phyloP scores from a whole-genome alignment of 2,797 vertebrate species.

The Cossypha polioptera region DNA sequence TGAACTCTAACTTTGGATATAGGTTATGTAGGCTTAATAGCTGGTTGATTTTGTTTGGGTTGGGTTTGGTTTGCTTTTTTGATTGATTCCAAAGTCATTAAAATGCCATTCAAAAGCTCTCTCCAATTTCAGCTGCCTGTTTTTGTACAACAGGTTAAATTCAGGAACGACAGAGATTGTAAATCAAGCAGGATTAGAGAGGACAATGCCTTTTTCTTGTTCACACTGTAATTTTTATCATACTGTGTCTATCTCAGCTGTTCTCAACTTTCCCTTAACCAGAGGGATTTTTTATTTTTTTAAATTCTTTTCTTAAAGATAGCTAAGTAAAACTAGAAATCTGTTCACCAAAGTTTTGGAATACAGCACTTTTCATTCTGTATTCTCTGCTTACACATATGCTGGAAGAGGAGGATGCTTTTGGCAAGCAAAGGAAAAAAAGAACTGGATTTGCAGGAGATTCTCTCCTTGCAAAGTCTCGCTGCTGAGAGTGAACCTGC shows the following conservation, averaged over 20 bases:
- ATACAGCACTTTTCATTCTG: not conserved
- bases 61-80: not conserved
- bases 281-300: not conserved
- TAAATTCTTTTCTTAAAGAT: not conserved
- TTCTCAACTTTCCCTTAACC: not conserved
- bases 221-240: not conserved
- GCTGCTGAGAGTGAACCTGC: not conserved
- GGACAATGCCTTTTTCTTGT: not conserved
- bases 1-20: not conserved
- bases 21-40: not conserved
- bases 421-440: not conserved
- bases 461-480: not conserved
- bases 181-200: not conserved
- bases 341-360: not conserved
- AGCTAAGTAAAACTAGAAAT: not conserved
- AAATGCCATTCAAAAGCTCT: not conserved
- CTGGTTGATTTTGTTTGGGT: not conserved
- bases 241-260: not conserved
- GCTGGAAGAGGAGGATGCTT: not conserved
- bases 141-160: not conserved
- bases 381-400: not conserved
- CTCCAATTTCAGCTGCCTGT: not conserved
- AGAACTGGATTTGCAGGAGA: not conserved
- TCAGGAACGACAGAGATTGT: not conserved
- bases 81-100: not conserved